Conservation (phyloP, 2,888 invertebrate species). For the Athetis lepigone region DNA sequence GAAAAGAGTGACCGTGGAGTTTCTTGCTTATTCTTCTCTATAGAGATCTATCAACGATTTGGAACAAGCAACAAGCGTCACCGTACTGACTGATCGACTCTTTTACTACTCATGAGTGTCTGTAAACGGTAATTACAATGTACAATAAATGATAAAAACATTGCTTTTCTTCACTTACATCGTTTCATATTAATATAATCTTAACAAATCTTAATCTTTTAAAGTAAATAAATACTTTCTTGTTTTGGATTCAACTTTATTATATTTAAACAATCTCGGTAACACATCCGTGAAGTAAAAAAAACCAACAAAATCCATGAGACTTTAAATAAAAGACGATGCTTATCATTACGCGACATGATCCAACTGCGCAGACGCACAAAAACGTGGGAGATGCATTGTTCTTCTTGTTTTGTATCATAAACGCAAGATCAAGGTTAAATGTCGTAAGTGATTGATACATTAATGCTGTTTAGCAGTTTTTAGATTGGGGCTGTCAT, state of each 20-base stretch:
- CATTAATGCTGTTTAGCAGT: conserved; percentile 30
- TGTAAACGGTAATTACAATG: too few species aligned
- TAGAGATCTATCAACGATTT: too few species aligned
- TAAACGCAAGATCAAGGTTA: conserved; percentile 72
- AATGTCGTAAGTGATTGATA: conserved; percentile 55
- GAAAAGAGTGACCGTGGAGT: too few species aligned
- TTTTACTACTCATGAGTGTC: too few species aligned
- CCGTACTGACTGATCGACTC: too few species aligned
- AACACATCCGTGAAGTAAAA: background rate
- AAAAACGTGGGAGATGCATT: conserved; percentile 76
- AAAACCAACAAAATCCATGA: conserved; percentile 21
- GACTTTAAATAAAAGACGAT: conserved; percentile 49
- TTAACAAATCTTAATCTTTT: too few species aligned
- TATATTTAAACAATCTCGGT: background rate
- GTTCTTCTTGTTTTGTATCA: conserved; percentile 66
- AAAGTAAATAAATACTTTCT: too few species aligned
- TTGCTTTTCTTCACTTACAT: too few species aligned
- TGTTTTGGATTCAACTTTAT: background rate
- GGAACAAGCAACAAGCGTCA: too few species aligned
- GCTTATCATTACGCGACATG: conserved; percentile 71
- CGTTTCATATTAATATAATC: too few species aligned
- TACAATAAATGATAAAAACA: too few species aligned
- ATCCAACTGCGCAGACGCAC: conserved; percentile 66
- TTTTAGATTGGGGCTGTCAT: conserved; percentile 22
- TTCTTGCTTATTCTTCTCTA: too few species aligned